Evolutionary conservation across 1,140 invertebrate species (phyloP), one percentile per base, ranked within the genome.

Genomic region (Matsumurasca onukii): DNA sequence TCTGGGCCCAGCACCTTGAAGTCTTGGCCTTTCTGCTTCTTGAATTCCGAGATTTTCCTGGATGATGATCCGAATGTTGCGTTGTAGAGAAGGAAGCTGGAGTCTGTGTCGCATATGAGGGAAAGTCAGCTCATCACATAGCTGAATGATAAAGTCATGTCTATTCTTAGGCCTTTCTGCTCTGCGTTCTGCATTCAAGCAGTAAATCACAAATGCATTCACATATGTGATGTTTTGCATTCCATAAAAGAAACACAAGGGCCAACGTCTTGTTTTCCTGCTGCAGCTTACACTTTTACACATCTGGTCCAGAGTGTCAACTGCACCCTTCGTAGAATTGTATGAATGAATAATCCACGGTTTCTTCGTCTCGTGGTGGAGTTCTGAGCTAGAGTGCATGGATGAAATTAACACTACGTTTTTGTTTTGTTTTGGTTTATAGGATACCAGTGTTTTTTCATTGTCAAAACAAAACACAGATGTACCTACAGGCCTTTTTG

Each of bases 221-320:
- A 51, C 24, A 22, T 51, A 51, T 39, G 57, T 59, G 24, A 71
- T 71, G 30, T 71, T 71, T 61, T 69, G 61, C 71, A 73, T 49
- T 24, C 45, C 17, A n/a, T 66, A 66, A 66, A 66, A 66, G 13
- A 39, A 57, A n/a, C n/a, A n/a, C n/a, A n/a, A n/a, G n/a, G n/a
- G n/a, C n/a, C n/a, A n/a, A n/a, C n/a, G n/a, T n/a, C 45, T 13
- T 3, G 74, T 78, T 66, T 75, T 78, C 30, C 78, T 55, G 13
- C 64, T 57, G 24, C 67, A 74, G 29, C 72, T 77, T 69, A 77
- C 77, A 20, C 68, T 71, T 12, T 75, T 72, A 67, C 74, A 77
- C 75, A 82, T 77, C 74, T 80, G 76, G 72, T 83, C 78, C 20
- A 82, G 76, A 17, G 72, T 76, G 71, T 82, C 81, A 0, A 83